Evolutionary conservation across 1,140 invertebrate species (phyloP).

Genomic region (Latrodectus geometricus): DNA sequence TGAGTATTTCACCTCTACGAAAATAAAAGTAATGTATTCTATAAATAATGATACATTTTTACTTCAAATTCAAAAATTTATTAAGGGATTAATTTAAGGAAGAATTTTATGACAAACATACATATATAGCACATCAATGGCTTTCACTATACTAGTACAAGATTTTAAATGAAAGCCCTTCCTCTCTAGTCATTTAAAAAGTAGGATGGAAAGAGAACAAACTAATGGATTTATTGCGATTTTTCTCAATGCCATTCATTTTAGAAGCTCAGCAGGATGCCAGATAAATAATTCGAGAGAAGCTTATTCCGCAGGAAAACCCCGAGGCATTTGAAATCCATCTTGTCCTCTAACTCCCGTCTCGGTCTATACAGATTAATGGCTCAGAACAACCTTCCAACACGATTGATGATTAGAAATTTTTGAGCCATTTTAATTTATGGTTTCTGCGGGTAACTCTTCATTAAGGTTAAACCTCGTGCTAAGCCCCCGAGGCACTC

Average conservation of each 20-base stretch:
- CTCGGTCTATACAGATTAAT: neutral
- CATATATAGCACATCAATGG: neutral
- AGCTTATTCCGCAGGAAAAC: neutral
- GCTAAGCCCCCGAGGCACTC: neutral
- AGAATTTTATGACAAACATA: neutral
- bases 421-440: slow-evolving; percentile 2
- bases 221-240: neutral
- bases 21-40: too few relatives aligned
- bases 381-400: neutral
- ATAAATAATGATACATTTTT: too few relatives aligned
- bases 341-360: neutral
- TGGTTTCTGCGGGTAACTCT: neutral
- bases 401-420: slow-evolving; percentile 1
- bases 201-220: neutral
- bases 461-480: neutral
- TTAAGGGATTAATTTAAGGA: neutral
- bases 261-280: neutral
- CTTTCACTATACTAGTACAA: neutral
- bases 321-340: neutral
- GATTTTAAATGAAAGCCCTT: neutral
- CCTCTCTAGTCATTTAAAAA: neutral
- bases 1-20: too few relatives aligned
- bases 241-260: neutral
- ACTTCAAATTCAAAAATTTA: too few relatives aligned
- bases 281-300: neutral